These are phyloP conservation scores for Scaptomyza reducta DNA, from an alignment of 2,888 invertebrate genomes.

Conservation along the genomic window DNA sequence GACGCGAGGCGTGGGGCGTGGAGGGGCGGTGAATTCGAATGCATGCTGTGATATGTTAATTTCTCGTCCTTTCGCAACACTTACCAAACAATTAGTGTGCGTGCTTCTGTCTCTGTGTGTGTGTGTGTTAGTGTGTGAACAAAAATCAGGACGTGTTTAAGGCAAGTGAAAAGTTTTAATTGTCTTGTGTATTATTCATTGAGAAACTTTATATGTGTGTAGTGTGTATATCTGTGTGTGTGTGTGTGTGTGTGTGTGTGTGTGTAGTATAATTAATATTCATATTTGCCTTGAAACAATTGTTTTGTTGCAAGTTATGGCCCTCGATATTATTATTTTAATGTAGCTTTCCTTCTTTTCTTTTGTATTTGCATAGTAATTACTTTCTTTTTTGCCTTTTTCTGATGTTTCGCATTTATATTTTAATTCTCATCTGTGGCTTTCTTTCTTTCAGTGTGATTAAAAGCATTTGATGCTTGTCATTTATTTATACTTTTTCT, in stretches of 20 bases:
- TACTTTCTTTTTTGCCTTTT: slow-evolving; percentile 18
- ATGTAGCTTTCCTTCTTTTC: slow-evolving; percentile 41
- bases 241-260: slow-evolving; percentile 14
- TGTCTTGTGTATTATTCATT: slow-evolving; percentile 73
- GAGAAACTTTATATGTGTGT: slow-evolving; percentile 54
- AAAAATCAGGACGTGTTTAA: slow-evolving; percentile 29
- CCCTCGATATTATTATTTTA: slow-evolving; percentile 56
- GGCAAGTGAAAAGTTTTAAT: slow-evolving; percentile 78
- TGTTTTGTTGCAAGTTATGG: slow-evolving; percentile 55
- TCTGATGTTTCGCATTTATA: slow-evolving; percentile 9
- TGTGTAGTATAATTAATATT: slow-evolving; percentile 58
- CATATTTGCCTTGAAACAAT: slow-evolving; percentile 48
- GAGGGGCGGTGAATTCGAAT: slow-evolving; percentile 5
- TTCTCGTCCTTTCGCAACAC: slow-evolving; percentile 64
- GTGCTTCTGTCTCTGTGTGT: background rate
- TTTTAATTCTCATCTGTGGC: slow-evolving; percentile 34
- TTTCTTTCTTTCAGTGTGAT: slow-evolving; percentile 50
- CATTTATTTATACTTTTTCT: slow-evolving; percentile 13
- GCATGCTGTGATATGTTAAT: slow-evolving; percentile 73
- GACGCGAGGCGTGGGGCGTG: too few species aligned
- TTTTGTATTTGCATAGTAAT: slow-evolving; percentile 58
- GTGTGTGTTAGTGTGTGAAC: background rate
- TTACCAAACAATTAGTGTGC: slow-evolving; percentile 70
- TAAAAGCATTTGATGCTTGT: slow-evolving; percentile 67
- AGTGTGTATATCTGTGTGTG: background rate